These are phyloP conservation scores for Ylistrum balloti DNA, from an alignment of 1,140 invertebrate species.

Conservation along the genomic window DNA sequence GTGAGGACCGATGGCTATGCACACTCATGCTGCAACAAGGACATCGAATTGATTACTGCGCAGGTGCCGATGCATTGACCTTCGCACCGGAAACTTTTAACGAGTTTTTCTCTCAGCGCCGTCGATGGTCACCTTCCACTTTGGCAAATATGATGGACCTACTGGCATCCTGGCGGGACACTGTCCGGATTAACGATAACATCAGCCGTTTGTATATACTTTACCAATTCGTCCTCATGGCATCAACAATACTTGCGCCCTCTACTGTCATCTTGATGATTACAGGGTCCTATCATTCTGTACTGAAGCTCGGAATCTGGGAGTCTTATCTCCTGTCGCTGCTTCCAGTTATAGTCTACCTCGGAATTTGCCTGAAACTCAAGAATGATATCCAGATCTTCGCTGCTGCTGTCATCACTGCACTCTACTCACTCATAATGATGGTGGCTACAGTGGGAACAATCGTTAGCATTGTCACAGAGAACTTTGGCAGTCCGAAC, in stretches of 20 bases:
- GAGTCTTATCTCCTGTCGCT: conserved; percentile 78
- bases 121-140: conserved; percentile 87
- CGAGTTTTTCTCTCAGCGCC: conserved; percentile 84
- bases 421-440: conserved; percentile 81
- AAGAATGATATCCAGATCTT: conserved; percentile 96
- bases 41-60: conserved; percentile 87
- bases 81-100: conserved; percentile 86
- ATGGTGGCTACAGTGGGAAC: conserved; percentile 81
- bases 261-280: conserved; percentile 97
- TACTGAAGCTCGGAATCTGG: conserved; percentile 88
- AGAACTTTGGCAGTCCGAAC: conserved; percentile 77
- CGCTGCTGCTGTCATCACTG: conserved; percentile 88
- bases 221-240: conserved; percentile 88
- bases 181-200: conserved; percentile 85
- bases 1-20: conserved; percentile 88
- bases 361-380: conserved; percentile 96
- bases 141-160: conserved; percentile 88
- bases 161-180: conserved; percentile 84
- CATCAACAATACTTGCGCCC: conserved; percentile 95
- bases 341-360: conserved; percentile 83
- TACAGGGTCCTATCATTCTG: conserved; percentile 96
- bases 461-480: conserved; percentile 78
- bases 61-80: conserved; percentile 87
- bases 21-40: conserved; percentile 87
- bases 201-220: conserved; percentile 86